phyloP scores from a whole-genome alignment of 2,888 invertebrate genomes.

The Teleogryllus oceanicus region DNA sequence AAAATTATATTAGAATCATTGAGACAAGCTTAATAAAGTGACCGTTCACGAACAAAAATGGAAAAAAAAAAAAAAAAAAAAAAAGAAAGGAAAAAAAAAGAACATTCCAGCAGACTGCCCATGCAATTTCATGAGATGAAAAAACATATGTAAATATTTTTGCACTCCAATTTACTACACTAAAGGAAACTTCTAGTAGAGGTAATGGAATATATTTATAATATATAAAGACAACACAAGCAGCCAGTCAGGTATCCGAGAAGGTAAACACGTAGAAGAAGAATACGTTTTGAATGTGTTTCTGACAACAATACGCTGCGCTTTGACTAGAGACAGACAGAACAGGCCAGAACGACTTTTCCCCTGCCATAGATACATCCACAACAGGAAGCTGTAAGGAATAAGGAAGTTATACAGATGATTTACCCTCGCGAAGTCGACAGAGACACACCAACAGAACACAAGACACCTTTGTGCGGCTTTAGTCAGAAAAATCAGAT shows the following conservation, averaged over 20 bases:
- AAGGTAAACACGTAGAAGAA: slow-evolving; percentile 37
- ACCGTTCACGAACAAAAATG: no score
- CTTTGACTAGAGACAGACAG: slow-evolving; percentile 25
- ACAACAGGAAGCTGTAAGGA: slow-evolving; percentile 39
- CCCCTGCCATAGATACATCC: slow-evolving; percentile 38
- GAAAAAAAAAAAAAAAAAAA: no score
- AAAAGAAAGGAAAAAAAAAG: not conserved
- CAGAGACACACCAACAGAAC: slow-evolving; percentile 18
- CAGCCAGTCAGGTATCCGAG: slow-evolving; percentile 38
- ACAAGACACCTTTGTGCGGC: slow-evolving; percentile 18
- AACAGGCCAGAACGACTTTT: slow-evolving; percentile 38
- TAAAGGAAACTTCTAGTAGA: slow-evolving; percentile 38
- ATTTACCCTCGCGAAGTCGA: slow-evolving; percentile 18
- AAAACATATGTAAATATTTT: slow-evolving; percentile 36
- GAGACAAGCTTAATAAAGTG: no score
- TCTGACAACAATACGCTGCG: slow-evolving; percentile 18
- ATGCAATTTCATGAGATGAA: slow-evolving; percentile 37
- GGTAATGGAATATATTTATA: slow-evolving; percentile 30
- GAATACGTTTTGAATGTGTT: slow-evolving; percentile 37
- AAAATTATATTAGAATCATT: no score
- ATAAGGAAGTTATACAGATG: slow-evolving; percentile 32
- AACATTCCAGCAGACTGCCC: slow-evolving; percentile 32
- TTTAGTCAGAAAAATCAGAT: slow-evolving; percentile 18
- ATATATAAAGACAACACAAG: slow-evolving; percentile 38
- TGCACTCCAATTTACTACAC: slow-evolving; percentile 39